These are phyloP conservation scores for Ciconia nigra DNA, from an alignment of 2,797 vertebrate species.

Conservation along the genomic window DNA sequence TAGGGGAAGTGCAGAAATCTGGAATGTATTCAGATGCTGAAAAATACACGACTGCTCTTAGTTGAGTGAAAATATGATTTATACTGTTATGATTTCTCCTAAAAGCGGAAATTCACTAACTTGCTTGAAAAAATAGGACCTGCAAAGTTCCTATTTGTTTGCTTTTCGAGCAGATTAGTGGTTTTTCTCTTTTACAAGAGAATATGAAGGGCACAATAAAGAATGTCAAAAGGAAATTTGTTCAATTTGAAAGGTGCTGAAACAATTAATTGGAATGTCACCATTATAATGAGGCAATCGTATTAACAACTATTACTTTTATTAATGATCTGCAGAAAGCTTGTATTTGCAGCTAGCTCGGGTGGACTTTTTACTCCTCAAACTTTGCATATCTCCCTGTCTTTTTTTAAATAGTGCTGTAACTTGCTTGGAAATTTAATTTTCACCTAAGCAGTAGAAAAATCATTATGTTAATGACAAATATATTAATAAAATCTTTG, in stretches of 20 bases:
- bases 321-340: constrained; percentile 63
- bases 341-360: constrained; percentile 29
- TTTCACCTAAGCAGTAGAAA: constrained; percentile 59
- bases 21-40: neutral
- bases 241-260: constrained; percentile 53
- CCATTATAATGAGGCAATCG: constrained; percentile 60
- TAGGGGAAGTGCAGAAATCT: neutral
- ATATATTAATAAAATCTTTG: constrained; percentile 45
- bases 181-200: neutral
- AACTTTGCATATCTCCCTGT: constrained; percentile 31
- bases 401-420: constrained; percentile 45
- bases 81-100: neutral
- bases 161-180: neutral
- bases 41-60: neutral
- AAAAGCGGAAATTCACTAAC: neutral
- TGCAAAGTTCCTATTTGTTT: neutral
- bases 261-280: constrained; percentile 64
- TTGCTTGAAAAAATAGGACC: neutral
- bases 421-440: constrained; percentile 60
- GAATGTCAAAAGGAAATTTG: constrained; percentile 10
- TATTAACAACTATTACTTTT: constrained; percentile 63
- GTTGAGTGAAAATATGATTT: neutral
- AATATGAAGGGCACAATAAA: constrained; percentile 21
- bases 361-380: constrained; percentile 8
- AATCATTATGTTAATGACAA: constrained; percentile 24